Evolutionary conservation across 1,140 invertebrate genomes (phyloP), one percentile per base, ranked within the genome.

Genomic region (Penaeus indicus): DNA sequence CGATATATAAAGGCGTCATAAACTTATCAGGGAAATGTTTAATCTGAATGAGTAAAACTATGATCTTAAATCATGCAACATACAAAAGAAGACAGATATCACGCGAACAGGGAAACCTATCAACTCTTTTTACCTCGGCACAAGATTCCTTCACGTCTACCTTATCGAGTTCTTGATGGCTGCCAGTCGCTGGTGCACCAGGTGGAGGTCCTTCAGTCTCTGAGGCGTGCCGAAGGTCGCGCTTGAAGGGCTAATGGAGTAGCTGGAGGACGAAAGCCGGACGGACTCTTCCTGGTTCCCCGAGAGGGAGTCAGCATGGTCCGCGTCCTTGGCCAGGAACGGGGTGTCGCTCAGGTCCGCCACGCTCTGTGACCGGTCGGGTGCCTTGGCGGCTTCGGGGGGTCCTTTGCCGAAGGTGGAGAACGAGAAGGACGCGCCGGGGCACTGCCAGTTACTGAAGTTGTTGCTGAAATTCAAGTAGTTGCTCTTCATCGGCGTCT

Each of bases 391-490:
- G 5, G 22, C n/a, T 22, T 22, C 16, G 38, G 16, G 5, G 11
- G 21, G 21, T 10, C 63, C 25, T 63, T 84, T 84, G 18, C 81
- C 63, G 42, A 84, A 84, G 38, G 81, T 22, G 32, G 81, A 67
- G 47, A 84, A 69, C n/a, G 80, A 64, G 32, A 64, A 1, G 11
- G 60, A 32, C 47, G 63, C 67, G 18, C 63, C 16, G 19, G 54
- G 47, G 54, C 10, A 27, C 42, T 78, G 60, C 32, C 61, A 77
- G n/a, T 21, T 63, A 22, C 25, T 79, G 27, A 86, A 86, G 54
- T 86, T 78, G 79, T 32, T 86, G 54, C 21, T 86, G 84, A 86
- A 86, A 72, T 86, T 61, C 60, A 86, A 79, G 27, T 19, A n/a
- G n/a, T 64, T 79, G 61, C 25, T 79, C n/a, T 63, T 86, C 21